These are phyloP conservation scores for Hylaeus anthracinus DNA, from an alignment of 1,140 invertebrate genomes.

Conservation along the genomic window DNA sequence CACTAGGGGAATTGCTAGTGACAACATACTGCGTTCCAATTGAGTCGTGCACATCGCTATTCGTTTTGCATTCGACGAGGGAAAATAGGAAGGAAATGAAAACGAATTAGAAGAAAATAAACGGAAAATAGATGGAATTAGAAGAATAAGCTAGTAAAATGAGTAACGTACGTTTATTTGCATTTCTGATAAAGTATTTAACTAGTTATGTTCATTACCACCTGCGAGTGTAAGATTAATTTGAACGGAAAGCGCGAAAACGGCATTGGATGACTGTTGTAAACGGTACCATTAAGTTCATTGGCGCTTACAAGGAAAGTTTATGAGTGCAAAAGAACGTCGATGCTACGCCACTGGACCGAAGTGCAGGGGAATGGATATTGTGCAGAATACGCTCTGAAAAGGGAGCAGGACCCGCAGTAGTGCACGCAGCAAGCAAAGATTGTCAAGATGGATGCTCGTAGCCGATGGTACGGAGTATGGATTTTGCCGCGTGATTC, in stretches of 20 bases:
- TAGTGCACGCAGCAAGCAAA: conserved; percentile 50
- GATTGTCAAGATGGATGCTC: conserved; percentile 75
- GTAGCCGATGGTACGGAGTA: conserved; percentile 65
- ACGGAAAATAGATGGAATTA: no score
- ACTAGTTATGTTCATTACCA: no score
- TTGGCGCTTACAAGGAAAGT: conserved; percentile 3
- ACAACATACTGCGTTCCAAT: no score
- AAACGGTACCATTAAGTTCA: conserved; percentile 18
- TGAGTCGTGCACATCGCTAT: no score
- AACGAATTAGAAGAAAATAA: no score
- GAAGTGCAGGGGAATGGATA: conserved; percentile 50
- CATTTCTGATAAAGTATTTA: no score
- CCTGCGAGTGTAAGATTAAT: no score
- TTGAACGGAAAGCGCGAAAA: not conserved
- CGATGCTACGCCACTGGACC: conserved; percentile 43
- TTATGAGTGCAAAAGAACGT: conserved; percentile 14
- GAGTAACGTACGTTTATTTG: no score
- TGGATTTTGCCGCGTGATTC: conserved; percentile 75
- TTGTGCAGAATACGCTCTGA: conserved; percentile 50
- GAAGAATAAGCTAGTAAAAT: no score
- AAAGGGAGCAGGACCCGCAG: conserved; percentile 48
- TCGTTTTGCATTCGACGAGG: no score
- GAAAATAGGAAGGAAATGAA: no score
- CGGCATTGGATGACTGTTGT: not conserved
- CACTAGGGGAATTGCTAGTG: no score